A percentile compares a stretch with the other conserved stretches of the same genome.
Conservation (phyloP, 2,888 invertebrate species). For the Allygus modestus region DNA sequence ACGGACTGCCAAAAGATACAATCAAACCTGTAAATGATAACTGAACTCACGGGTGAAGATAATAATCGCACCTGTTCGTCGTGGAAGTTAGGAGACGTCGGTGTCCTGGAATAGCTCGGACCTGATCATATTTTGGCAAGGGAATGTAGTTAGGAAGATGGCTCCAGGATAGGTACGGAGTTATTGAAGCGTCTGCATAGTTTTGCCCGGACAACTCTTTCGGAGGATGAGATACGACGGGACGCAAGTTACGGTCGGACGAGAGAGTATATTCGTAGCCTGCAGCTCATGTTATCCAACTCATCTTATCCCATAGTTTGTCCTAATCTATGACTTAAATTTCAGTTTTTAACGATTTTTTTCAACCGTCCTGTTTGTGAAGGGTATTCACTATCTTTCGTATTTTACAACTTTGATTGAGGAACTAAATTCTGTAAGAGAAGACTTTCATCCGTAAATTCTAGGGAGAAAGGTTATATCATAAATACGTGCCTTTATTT, state of each 20-base stretch:
- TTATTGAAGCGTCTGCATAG: constrained; percentile 22
- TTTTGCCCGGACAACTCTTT: constrained; percentile 34
- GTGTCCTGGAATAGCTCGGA: not conserved
- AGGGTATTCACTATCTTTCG: not conserved
- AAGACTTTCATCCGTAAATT: too few relatives aligned
- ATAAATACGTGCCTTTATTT: too few relatives aligned
- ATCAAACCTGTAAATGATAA: not conserved
- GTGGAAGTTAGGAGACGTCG: not conserved
- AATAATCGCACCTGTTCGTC: not conserved
- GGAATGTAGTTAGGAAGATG: constrained; percentile 40
- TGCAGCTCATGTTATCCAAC: not conserved
- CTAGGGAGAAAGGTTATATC: too few relatives aligned
- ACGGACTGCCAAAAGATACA: too few relatives aligned
- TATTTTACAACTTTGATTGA: not conserved
- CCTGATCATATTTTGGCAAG: constrained; percentile 16
- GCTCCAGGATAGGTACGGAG: not conserved
- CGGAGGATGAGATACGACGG: constrained; percentile 18
- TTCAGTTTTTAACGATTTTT: constrained; percentile 7
- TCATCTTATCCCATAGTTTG: not conserved
- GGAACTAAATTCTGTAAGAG: too few relatives aligned
- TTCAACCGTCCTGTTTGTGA: not conserved
- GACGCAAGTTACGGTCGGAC: not conserved
- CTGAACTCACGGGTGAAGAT: not conserved
- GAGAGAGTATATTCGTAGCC: not conserved
- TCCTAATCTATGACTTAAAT: not conserved